A percentile compares a stretch with the other conserved stretches of the same genome.
Evolutionary conservation across 2,888 invertebrate species (phyloP).

Genomic region (Zonitis immaculata): DNA sequence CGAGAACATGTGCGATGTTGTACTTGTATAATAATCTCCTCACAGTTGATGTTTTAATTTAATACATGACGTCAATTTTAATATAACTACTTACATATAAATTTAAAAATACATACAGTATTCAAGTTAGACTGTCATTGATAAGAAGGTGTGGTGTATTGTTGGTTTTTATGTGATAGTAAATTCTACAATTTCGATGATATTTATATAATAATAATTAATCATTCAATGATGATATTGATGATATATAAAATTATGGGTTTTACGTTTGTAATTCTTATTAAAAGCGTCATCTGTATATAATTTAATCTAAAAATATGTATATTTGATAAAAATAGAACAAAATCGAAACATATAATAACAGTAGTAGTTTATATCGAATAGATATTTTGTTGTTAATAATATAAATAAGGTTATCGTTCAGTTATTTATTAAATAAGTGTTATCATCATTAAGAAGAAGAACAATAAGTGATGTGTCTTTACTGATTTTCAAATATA

Average conservation of each 20-base stretch:
- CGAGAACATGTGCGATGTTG: neutral
- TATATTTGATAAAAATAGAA: no score
- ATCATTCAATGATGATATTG: no score
- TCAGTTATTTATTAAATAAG: neutral
- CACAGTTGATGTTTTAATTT: conserved; percentile 6
- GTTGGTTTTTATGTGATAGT: neutral
- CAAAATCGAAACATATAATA: no score
- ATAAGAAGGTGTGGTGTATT: conserved; percentile 1
- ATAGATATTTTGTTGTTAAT: no score
- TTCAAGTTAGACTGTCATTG: neutral
- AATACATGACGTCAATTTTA: conserved; percentile 17
- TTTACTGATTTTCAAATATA: neutral
- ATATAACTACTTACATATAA: neutral
- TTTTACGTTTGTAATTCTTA: no score
- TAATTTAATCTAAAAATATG: no score
- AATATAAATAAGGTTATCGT: neutral
- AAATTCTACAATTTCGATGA: no score
- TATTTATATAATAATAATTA: neutral
- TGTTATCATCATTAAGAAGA: no score
- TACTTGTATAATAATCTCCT: no score
- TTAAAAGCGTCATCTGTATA: no score
- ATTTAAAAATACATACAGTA: neutral
- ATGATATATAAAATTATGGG: no score
- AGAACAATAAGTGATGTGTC: neutral
- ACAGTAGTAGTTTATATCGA: no score